Percentiles rank a stretch among this genome's conserved stretches.
Evolutionary conservation across 2,797 vertebrate species (phyloP).

Genomic region (Linurgus olivaceus): DNA sequence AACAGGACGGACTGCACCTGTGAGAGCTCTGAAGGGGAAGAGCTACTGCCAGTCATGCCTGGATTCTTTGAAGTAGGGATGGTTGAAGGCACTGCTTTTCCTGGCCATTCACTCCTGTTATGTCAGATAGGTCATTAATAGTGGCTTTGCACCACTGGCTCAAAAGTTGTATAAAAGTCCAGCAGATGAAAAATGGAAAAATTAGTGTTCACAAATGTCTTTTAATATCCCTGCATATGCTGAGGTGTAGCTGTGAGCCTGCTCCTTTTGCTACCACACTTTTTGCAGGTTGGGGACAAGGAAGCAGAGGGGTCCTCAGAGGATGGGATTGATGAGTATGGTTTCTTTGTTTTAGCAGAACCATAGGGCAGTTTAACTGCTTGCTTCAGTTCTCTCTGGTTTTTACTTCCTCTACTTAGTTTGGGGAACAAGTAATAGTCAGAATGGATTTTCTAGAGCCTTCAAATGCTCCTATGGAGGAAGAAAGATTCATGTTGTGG

Average conservation of each 20-base stretch:
- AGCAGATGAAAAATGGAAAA: neutral
- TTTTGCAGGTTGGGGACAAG: neutral
- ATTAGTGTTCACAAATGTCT: neutral
- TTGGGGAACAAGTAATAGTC: neutral
- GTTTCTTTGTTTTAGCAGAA: neutral
- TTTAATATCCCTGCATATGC: neutral
- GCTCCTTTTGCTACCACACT: neutral
- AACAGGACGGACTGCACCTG: neutral
- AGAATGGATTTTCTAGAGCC: neutral
- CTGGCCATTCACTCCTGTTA: neutral
- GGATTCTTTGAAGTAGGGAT: neutral
- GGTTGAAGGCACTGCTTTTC: neutral
- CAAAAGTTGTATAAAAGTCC: neutral
- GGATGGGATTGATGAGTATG: neutral
- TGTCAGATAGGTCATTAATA: neutral
- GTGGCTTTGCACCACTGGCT: neutral
- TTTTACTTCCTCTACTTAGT: neutral
- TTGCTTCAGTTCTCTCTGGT: neutral
- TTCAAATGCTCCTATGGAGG: neutral
- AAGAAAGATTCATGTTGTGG: neutral
- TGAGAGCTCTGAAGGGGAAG: neutral
- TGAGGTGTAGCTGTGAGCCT: neutral
- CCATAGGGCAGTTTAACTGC: neutral
- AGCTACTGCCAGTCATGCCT: neutral
- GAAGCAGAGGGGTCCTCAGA: neutral